phyloP scores from a whole-genome alignment of 2,113 vertebrate genomes.

The Callospermophilus lateralis region DNA sequence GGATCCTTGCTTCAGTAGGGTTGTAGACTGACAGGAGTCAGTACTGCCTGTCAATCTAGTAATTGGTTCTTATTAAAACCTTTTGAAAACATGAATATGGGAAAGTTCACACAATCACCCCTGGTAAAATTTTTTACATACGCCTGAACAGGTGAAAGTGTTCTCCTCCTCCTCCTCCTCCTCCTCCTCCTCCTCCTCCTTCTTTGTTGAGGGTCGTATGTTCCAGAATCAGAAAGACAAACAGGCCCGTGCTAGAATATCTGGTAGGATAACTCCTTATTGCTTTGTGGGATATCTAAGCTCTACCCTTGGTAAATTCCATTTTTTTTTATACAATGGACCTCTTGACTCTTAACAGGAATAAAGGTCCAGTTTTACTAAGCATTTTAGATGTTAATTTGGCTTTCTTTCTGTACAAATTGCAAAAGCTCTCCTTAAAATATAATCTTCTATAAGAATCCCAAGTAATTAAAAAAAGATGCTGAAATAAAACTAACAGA shows the following conservation, averaged over 20 bases:
- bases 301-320: background rate
- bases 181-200: background rate
- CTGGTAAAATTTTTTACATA: background rate
- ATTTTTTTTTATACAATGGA: background rate
- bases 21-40: background rate
- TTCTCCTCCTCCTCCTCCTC: background rate
- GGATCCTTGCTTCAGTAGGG: background rate
- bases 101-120: background rate
- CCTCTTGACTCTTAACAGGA: background rate
- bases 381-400: background rate
- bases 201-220: background rate
- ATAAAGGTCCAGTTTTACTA: background rate
- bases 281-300: background rate
- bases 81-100: background rate
- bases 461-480: background rate
- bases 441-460: background rate
- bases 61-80: background rate
- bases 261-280: background rate
- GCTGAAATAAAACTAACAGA: slow-evolving; percentile 5
- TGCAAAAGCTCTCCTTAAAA: background rate
- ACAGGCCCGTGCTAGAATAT: background rate
- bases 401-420: slow-evolving; percentile 1
- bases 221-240: background rate
- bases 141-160: background rate
- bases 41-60: background rate